A percentile compares a stretch with the other conserved stretches of the same genome.
Evolutionary conservation across 1,140 invertebrate species (phyloP).

Genomic region (Oncopodura yosiiana): DNA sequence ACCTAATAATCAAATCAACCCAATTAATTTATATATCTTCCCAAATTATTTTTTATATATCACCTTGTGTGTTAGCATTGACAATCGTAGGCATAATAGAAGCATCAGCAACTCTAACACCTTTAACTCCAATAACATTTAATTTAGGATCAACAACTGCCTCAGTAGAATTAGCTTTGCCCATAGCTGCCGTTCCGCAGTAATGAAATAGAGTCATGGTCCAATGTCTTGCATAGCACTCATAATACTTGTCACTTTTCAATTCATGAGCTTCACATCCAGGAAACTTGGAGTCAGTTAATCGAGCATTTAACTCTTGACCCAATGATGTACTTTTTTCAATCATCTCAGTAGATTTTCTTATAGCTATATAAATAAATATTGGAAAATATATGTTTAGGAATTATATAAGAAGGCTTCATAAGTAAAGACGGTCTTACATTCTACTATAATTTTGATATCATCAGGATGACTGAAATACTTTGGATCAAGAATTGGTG

Average conservation of each 20-base stretch:
- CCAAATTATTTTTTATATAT: no score
- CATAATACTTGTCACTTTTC: constrained; percentile 62
- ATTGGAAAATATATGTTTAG: no score
- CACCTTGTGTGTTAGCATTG: constrained; percentile 60
- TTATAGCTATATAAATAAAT: no score
- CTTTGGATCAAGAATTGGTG: constrained; percentile 27
- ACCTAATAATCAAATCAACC: no score
- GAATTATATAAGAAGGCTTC: no score
- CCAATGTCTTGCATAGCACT: constrained; percentile 58
- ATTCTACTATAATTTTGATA: constrained; percentile 34
- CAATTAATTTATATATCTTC: no score
- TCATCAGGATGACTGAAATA: constrained; percentile 32
- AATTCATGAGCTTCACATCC: constrained; percentile 64
- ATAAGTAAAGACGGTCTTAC: no score
- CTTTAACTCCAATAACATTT: constrained; percentile 54
- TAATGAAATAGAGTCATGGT: constrained; percentile 61
- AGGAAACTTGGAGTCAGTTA: constrained; percentile 43
- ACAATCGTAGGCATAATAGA: constrained; percentile 63
- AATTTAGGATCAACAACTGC: constrained; percentile 61
- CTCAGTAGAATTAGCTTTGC: constrained; percentile 45
- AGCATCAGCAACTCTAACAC: constrained; percentile 61
- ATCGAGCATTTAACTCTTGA: neutral
- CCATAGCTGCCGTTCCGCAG: constrained; percentile 56
- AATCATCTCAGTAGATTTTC: no score
- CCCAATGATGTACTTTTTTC: neutral